These are phyloP conservation scores for Alloplasta piceator DNA, from an alignment of 2,888 invertebrate species.

Conservation along the genomic window DNA sequence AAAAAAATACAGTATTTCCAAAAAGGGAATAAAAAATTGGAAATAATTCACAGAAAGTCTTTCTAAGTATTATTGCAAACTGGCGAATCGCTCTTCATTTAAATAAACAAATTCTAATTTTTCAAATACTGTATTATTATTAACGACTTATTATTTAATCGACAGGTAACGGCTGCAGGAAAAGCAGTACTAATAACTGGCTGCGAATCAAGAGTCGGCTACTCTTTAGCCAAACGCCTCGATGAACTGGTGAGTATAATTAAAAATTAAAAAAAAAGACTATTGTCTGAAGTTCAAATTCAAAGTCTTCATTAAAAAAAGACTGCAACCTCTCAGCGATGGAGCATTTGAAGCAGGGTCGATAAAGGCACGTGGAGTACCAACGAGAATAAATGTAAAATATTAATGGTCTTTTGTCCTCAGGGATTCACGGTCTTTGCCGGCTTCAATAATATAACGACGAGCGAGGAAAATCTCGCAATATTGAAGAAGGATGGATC, in stretches of 20 bases:
- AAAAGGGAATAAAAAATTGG: too few species aligned
- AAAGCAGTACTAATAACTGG: constrained; percentile 94
- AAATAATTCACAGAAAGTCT: too few species aligned
- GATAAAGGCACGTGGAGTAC: constrained; percentile 8
- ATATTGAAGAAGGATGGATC: constrained; percentile 92
- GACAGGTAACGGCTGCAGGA: constrained; percentile 91
- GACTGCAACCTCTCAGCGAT: neutral
- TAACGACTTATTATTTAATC: neutral
- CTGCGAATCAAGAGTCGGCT: constrained; percentile 91
- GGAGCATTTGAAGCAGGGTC: constrained; percentile 1
- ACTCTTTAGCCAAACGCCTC: constrained; percentile 90
- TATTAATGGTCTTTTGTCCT: constrained; percentile 48
- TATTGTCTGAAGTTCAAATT: constrained; percentile 27
- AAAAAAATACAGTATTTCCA: too few species aligned
- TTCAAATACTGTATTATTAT: too few species aligned
- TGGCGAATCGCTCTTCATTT: too few species aligned
- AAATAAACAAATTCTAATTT: too few species aligned
- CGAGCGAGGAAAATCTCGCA: constrained; percentile 87
- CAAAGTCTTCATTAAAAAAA: neutral
- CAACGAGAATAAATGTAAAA: neutral
- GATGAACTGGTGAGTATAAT: constrained; percentile 87
- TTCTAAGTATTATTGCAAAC: too few species aligned
- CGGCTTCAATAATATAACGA: constrained; percentile 89
- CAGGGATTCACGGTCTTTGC: constrained; percentile 95
- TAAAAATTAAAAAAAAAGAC: neutral